These are phyloP conservation scores for Cerastis rubricosa DNA, from an alignment of 2,888 invertebrate genomes.

Conservation along the genomic window DNA sequence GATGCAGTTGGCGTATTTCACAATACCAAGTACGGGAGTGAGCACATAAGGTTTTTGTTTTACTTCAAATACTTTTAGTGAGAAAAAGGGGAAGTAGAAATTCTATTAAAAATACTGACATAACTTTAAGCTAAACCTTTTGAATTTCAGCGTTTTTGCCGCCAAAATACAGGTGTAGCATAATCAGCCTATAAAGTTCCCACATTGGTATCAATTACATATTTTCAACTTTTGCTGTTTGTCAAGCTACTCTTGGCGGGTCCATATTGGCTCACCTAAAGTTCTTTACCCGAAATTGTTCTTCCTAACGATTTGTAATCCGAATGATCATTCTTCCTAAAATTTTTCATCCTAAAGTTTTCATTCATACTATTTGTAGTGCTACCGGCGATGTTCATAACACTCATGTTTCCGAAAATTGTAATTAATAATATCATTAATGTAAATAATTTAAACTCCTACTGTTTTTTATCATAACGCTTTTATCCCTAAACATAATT, in stretches of 20 bases:
- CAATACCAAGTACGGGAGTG: not conserved
- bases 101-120: not conserved
- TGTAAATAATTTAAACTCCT: too few relatives aligned
- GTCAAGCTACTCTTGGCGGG: conserved; percentile 1
- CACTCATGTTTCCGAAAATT: too few relatives aligned
- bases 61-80: conserved; percentile 1
- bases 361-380: too few relatives aligned
- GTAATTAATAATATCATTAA: too few relatives aligned
- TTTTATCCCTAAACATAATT: too few relatives aligned
- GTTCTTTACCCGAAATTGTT: too few relatives aligned
- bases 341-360: too few relatives aligned
- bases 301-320: too few relatives aligned
- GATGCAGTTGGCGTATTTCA: conserved; percentile 40
- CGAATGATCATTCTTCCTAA: too few relatives aligned
- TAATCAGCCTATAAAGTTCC: not conserved
- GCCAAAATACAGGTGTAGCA: not conserved
- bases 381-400: too few relatives aligned
- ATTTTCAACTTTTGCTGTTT: not conserved
- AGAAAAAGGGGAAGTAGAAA: not conserved
- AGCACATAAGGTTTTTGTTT: conserved; percentile 5
- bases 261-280: too few relatives aligned
- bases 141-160: not conserved
- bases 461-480: too few relatives aligned
- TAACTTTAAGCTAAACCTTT: not conserved
- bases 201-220: not conserved